These are phyloP conservation scores for Lacerta agilis DNA, from an alignment of 2,797 vertebrate genomes.

Conservation along the genomic window DNA sequence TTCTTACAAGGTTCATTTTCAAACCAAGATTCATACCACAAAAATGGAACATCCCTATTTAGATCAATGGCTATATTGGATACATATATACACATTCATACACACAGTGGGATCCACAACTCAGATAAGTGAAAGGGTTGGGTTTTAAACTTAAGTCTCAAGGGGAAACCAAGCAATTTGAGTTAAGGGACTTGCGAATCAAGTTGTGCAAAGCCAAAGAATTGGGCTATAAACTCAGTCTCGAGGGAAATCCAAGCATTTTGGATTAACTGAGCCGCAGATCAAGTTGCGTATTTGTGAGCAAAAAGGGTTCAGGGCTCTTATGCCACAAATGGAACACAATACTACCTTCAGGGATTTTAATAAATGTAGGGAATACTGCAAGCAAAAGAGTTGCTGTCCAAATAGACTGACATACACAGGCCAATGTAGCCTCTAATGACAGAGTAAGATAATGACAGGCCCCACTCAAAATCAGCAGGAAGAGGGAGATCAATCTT, in stretches of 20 bases:
- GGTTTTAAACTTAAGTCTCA: not conserved
- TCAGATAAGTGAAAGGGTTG: conserved; percentile 1
- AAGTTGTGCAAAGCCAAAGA: conserved; percentile 46
- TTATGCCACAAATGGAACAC: conserved; percentile 82
- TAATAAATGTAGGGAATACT: conserved; percentile 98
- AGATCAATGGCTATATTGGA: conserved; percentile 62
- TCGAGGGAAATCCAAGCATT: not conserved
- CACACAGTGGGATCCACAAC: not conserved
- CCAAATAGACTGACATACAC: conserved; percentile 99
- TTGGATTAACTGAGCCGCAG: conserved; percentile 28
- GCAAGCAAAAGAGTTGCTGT: conserved; percentile 99
- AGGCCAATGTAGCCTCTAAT: conserved; percentile 99
- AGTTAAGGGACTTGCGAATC: conserved; percentile 25
- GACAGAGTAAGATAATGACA: conserved; percentile 99
- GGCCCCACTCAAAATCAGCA: conserved; percentile 98
- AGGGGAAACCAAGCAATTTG: not conserved
- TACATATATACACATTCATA: not conserved
- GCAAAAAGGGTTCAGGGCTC: conserved; percentile 79
- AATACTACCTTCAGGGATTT: conserved; percentile 90
- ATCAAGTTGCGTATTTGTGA: conserved; percentile 64
- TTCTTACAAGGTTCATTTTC: conserved; percentile 54
- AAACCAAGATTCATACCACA: conserved; percentile 68
- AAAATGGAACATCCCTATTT: conserved; percentile 64
- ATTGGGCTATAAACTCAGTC: not conserved
- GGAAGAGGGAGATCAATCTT: conserved; percentile 99